These are phyloP conservation scores for Eidolon dupreanum DNA, from an alignment of 2,797 vertebrate species.

Conservation along the genomic window DNA sequence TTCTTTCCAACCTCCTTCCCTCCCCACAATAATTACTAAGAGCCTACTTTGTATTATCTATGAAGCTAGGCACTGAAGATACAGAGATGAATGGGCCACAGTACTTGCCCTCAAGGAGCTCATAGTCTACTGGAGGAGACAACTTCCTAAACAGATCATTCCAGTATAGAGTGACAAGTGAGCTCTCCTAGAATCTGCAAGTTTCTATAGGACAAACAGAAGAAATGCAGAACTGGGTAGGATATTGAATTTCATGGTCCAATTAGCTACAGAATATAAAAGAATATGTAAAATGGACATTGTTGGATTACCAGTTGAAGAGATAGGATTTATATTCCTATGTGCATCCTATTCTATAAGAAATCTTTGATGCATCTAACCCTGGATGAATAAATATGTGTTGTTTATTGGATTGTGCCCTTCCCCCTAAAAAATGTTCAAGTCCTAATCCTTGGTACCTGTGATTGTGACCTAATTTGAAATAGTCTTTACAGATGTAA, in stretches of 20 bases:
- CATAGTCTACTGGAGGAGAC: neutral
- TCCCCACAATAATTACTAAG: constrained; percentile 20
- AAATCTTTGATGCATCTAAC: neutral
- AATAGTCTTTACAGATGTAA: constrained; percentile 23
- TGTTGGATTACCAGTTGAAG: neutral
- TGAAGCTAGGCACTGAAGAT: neutral
- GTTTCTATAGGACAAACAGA: neutral
- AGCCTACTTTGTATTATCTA: neutral
- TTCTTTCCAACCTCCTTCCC: neutral
- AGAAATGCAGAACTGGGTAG: constrained; percentile 2
- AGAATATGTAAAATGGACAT: constrained; percentile 3
- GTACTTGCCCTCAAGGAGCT: neutral
- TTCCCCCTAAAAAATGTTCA: neutral
- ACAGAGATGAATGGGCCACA: constrained; percentile 12
- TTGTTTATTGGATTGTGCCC: neutral
- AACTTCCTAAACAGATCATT: constrained; percentile 43
- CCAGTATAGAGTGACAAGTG: neutral
- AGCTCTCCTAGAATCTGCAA: constrained; percentile 25
- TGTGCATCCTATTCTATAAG: constrained; percentile 5
- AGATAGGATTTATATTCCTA: constrained; percentile 7
- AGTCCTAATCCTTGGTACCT: neutral
- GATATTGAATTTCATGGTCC: neutral
- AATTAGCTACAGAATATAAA: constrained; percentile 1
- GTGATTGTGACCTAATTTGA: neutral
- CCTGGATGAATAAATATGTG: neutral